These are phyloP conservation scores for Philopotamus ludificatus DNA, from an alignment of 1,140 invertebrate genomes.

Conservation along the genomic window DNA sequence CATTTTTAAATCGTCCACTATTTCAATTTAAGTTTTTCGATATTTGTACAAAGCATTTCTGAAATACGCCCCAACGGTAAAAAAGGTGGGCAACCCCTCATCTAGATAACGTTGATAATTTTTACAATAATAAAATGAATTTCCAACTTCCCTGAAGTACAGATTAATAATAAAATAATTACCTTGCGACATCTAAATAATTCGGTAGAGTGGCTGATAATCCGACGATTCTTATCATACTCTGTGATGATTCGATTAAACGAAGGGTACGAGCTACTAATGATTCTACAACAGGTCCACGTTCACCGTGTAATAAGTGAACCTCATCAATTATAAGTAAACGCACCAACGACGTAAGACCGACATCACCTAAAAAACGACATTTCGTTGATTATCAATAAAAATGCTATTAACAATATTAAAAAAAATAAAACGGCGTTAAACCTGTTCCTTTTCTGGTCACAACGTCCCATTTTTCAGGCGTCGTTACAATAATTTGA, in stretches of 20 bases:
- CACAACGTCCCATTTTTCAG: conserved; percentile 99
- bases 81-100: too few species aligned
- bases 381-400: background rate
- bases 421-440: background rate
- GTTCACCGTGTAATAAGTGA: conserved; percentile 93
- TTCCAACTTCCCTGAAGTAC: background rate
- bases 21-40: too few species aligned
- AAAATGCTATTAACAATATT: background rate
- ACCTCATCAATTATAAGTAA: conserved; percentile 98
- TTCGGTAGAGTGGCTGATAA: conserved; percentile 97
- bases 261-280: conserved; percentile 93
- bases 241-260: conserved; percentile 93
- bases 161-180: conserved; percentile 5
- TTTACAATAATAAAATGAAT: background rate
- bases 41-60: too few species aligned
- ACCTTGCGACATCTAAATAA: conserved; percentile 91
- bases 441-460: conserved; percentile 83
- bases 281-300: conserved; percentile 97
- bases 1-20: too few species aligned
- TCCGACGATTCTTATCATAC: conserved; percentile 97
- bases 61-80: too few species aligned
- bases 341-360: conserved; percentile 86
- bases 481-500: conserved; percentile 97
- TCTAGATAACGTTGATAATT: background rate
- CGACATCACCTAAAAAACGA: conserved; percentile 72